A percentile compares a stretch with the other conserved stretches of the same genome.
phyloP scores from a whole-genome alignment of 1,140 invertebrate species.

The Megalopta genalis region DNA sequence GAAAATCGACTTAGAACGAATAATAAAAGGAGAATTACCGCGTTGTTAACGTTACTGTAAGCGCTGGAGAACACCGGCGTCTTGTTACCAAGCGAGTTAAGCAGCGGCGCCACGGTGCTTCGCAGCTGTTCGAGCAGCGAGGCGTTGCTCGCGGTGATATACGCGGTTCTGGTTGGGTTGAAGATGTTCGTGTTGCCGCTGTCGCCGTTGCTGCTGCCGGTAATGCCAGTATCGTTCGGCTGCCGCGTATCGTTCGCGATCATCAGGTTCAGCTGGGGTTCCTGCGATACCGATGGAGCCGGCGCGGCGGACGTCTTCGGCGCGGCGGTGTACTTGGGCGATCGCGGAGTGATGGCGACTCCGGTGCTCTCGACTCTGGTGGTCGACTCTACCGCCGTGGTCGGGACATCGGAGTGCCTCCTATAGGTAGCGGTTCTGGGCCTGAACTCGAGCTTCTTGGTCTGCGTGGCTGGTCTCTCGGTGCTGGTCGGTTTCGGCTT shows the following conservation, averaged over 20 bases:
- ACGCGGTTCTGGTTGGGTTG: conserved; percentile 70
- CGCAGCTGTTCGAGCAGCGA: conserved; percentile 73
- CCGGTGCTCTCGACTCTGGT: conserved; percentile 18
- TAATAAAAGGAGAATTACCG: conserved; percentile 60
- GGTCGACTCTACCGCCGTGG: conserved; percentile 39
- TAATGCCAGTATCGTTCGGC: conserved; percentile 55
- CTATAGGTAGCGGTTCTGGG: conserved; percentile 76
- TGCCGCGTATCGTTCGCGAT: conserved; percentile 60
- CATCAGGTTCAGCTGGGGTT: conserved; percentile 62
- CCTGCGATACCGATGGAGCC: conserved; percentile 64
- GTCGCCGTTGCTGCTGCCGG: conserved; percentile 66
- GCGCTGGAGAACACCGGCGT: conserved; percentile 71
- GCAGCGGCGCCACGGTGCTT: conserved; percentile 77
- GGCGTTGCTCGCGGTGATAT: conserved; percentile 71
- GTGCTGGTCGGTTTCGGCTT: conserved; percentile 37
- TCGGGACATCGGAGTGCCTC: conserved; percentile 71
- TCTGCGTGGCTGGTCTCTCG: conserved; percentile 21
- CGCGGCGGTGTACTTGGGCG: conserved; percentile 47
- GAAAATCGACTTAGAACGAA: neutral
- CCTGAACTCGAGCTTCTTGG: conserved; percentile 64
- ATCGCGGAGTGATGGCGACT: conserved; percentile 71
- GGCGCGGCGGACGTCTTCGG: conserved; percentile 37
- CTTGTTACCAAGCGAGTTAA: conserved; percentile 71
- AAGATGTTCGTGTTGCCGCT: conserved; percentile 74
- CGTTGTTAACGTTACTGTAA: conserved; percentile 72